Evolutionary conservation across 2,113 vertebrate species (phyloP).

Genomic region (Pycnonotus jocosus): DNA sequence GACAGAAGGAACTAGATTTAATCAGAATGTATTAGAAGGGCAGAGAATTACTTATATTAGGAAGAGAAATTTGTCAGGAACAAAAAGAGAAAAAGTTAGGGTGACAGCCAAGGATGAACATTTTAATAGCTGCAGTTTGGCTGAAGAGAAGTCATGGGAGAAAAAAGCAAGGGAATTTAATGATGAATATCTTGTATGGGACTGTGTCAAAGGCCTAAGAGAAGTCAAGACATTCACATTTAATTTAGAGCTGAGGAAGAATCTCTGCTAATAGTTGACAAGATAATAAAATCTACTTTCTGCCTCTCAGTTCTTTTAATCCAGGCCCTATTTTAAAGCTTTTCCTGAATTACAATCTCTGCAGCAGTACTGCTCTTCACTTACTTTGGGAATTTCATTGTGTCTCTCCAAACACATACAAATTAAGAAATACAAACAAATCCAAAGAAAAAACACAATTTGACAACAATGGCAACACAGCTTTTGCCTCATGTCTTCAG

Average conservation of each 20-base stretch:
- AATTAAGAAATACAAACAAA: not conserved
- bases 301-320: not conserved
- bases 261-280: not conserved
- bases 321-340: accelerated
- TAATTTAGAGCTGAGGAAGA: not conserved
- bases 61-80: not conserved
- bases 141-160: not conserved
- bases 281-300: not conserved
- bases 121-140: not conserved
- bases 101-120: not conserved
- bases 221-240: not conserved
- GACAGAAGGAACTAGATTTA: not conserved
- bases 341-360: not conserved
- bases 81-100: not conserved
- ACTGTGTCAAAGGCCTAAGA: not conserved
- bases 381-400: not conserved
- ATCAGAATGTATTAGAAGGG: not conserved
- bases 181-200: not conserved
- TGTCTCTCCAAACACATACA: not conserved
- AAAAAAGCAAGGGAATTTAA: not conserved
- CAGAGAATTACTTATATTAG: not conserved
- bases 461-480: not conserved
- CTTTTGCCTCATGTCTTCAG: not conserved
- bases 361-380: not conserved
- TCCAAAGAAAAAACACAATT: not conserved